Percentiles rank a stretch among this genome's conserved stretches.
Evolutionary conservation across 1,140 invertebrate species (phyloP).

Genomic region (Heliothis virescens): DNA sequence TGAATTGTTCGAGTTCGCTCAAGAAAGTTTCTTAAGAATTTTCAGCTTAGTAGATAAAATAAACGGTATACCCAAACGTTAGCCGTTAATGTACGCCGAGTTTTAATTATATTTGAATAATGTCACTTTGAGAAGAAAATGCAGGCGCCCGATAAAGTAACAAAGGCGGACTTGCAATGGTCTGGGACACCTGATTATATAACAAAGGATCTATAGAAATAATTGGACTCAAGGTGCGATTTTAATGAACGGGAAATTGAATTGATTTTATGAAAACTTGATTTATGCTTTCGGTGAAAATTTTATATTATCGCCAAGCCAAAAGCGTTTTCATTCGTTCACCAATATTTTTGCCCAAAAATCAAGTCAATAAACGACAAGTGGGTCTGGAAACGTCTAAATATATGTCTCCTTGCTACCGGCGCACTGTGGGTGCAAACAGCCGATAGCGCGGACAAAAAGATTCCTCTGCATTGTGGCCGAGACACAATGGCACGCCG

Average conservation of each 20-base stretch:
- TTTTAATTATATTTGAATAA: slow-evolving; percentile 31
- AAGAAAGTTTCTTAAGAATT: slow-evolving; percentile 52
- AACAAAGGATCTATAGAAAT: not conserved
- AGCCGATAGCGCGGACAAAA: slow-evolving; percentile 82
- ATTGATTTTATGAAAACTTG: not conserved
- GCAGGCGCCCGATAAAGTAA: not conserved
- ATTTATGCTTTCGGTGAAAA: not conserved
- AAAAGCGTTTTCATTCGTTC: too few species aligned
- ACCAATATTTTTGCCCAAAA: slow-evolving; percentile 25
- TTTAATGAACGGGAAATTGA: not conserved
- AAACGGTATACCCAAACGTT: slow-evolving; percentile 43
- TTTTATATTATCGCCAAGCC: not conserved
- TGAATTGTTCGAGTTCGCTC: slow-evolving; percentile 49
- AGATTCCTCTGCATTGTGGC: slow-evolving; percentile 83
- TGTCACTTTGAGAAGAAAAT: slow-evolving; percentile 14
- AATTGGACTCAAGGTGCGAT: not conserved
- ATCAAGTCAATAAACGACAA: slow-evolving; percentile 59
- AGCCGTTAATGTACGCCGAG: slow-evolving; percentile 33
- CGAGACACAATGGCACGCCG: slow-evolving; percentile 69
- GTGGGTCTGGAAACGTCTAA: slow-evolving; percentile 59
- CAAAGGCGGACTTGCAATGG: slow-evolving; percentile 2
- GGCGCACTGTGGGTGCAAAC: slow-evolving; percentile 77
- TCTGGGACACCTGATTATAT: slow-evolving; percentile 8
- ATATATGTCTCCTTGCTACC: slow-evolving; percentile 63
- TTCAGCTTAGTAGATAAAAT: slow-evolving; percentile 51